phyloP scores from a whole-genome alignment of 1,140 invertebrate genomes.

The Acyrthosiphon pisum region DNA sequence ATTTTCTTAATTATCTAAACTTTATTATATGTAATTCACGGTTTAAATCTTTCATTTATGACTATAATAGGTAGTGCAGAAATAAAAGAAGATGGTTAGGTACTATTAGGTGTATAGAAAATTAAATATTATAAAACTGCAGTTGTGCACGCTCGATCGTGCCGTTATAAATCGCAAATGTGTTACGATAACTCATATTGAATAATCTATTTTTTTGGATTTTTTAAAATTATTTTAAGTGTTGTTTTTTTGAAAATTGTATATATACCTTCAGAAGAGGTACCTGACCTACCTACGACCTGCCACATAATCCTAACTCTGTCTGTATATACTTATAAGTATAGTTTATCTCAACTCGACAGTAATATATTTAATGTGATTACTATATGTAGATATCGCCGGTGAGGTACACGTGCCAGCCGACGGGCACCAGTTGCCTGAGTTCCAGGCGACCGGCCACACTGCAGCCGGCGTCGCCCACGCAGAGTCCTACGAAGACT shows the following conservation, averaged over 20 bases:
- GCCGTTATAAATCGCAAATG: neutral
- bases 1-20: too few relatives aligned
- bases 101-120: too few relatives aligned
- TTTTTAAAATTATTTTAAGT: neutral
- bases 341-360: neutral
- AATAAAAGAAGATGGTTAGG: too few relatives aligned
- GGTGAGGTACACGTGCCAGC: conserved; percentile 60
- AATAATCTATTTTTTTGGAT: neutral
- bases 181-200: neutral
- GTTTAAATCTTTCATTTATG: too few relatives aligned
- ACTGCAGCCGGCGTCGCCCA: conserved; percentile 58
- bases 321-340: neutral
- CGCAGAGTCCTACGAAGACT: conserved; percentile 59
- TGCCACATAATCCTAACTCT: neutral
- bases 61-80: too few relatives aligned
- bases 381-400: conserved; percentile 57
- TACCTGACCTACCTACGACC: too few relatives aligned
- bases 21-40: too few relatives aligned
- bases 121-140: too few relatives aligned
- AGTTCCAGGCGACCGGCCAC: conserved; percentile 60
- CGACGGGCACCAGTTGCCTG: conserved; percentile 60
- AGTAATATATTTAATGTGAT: neutral
- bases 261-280: neutral
- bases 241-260: neutral
- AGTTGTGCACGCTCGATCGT: too few relatives aligned